Evolutionary conservation across 2,113 vertebrate species (phyloP), one percentile per base, ranked within the genome.

Genomic region (Phalacrocorax aristotelis): DNA sequence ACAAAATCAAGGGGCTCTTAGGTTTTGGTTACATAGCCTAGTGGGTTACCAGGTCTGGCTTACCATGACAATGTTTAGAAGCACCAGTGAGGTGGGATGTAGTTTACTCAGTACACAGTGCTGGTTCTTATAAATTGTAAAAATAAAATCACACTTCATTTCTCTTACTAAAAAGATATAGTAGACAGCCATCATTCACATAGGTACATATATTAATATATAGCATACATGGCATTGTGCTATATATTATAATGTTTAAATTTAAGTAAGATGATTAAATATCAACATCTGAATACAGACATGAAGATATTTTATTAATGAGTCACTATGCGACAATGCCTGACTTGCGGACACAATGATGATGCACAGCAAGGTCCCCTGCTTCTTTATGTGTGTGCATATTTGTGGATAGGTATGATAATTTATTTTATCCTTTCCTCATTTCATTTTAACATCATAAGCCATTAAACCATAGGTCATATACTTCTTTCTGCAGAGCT

Each of bases 401-500:
- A 65, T 13, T 27, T 26, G 25, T 4, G 12, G 46, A 60, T 12
- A 91, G 32, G 30, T 9, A 49, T 0, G 11, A 14, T 17, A 66
- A 72, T 64, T 40, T 49, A 72, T 80, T 89, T 85, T 66, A 52
- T 75, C 54, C n/a, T 77, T 87, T 30, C 17, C 19, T 83, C 52
- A 61, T 46, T 87, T 51, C 10, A 40, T 52, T 93, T 86, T 87
- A 89, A 65, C 9, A 60, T 64, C 5, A 15, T 22, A 84, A 66
- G 13, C 34, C 51, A 72, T 93, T 84, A 78, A 83, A 71, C 58
- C 30, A 87, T 7, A 58, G 58, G 19, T 83, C 92, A 90, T 97
- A 99, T 97, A 99, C 99, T 98, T 99, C 98, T 92, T 99, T 99
- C 94, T 99, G 97, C 95, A 99, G 71, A 34, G 99, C 99, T 94